These are phyloP conservation scores for Phrixothrix hirtus DNA, from an alignment of 2,888 invertebrate species.

Conservation along the genomic window DNA sequence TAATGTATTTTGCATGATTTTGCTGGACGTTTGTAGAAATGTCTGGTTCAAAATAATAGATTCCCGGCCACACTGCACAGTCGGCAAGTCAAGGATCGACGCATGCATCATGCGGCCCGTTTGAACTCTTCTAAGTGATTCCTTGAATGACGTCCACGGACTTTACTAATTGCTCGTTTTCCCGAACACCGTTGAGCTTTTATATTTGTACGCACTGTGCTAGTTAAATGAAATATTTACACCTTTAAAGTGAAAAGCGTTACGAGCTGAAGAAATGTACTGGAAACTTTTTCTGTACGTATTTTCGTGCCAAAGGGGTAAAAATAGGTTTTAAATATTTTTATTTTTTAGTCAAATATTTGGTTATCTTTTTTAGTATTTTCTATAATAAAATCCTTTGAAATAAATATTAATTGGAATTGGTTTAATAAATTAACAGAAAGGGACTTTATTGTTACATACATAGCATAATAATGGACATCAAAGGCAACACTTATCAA, in stretches of 20 bases:
- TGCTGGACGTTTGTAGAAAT: constrained; percentile 16
- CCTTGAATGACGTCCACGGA: constrained; percentile 27
- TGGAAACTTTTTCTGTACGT: background rate
- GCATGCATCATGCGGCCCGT: constrained; percentile 30
- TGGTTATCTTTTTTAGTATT: too few relatives aligned
- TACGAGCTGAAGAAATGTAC: constrained; percentile 3
- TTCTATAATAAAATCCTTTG: too few relatives aligned
- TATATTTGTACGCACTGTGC: constrained; percentile 13
- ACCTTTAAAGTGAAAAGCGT: constrained; percentile 13
- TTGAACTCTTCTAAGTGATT: constrained; percentile 29
- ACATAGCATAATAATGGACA: background rate
- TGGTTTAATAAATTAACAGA: too few relatives aligned
- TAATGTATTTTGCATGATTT: constrained; percentile 1
- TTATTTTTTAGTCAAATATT: too few relatives aligned
- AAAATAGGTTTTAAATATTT: too few relatives aligned
- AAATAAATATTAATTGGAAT: too few relatives aligned
- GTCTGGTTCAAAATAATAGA: constrained; percentile 13
- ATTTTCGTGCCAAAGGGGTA: too few relatives aligned
- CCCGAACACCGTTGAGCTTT: constrained; percentile 11
- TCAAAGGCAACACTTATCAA: background rate
- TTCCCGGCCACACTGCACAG: constrained; percentile 10
- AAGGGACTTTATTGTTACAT: too few relatives aligned
- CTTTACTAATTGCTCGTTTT: constrained; percentile 29
- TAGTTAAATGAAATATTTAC: constrained; percentile 9
- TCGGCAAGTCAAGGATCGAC: constrained; percentile 19